Evolutionary conservation across 1,140 invertebrate species (phyloP).

Genomic region (Pogonomyrmex californicus): DNA sequence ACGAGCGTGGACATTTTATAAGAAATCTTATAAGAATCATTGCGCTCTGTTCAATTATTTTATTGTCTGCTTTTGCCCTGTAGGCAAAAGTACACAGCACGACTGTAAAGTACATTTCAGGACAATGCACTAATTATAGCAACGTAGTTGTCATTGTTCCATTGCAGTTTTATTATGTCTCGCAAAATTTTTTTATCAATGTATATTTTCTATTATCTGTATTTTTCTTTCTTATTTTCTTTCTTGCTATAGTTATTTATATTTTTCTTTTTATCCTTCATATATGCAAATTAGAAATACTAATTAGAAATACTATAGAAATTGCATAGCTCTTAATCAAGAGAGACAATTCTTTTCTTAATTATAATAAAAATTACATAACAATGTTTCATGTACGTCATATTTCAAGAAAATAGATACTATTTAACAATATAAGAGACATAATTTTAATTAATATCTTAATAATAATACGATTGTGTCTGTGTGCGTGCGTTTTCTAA

Average conservation of each 20-base stretch:
- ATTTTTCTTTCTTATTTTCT: neutral
- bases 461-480: too few species aligned
- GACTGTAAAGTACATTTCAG: conserved; percentile 18
- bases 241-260: neutral
- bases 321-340: neutral
- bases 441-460: neutral
- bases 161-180: neutral
- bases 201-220: neutral
- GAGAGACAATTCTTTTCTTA: neutral
- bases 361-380: neutral
- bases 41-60: neutral
- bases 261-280: neutral
- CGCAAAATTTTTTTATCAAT: neutral
- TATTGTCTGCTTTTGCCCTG: neutral
- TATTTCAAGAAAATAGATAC: too few species aligned
- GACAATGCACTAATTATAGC: neutral
- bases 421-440: neutral
- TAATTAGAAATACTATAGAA: neutral
- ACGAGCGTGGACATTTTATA: conserved; percentile 9
- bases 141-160: conserved; percentile 8
- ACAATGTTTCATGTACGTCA: too few species aligned
- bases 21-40: conserved; percentile 51
- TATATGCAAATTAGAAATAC: neutral
- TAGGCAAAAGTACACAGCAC: neutral
- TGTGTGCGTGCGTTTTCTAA: too few species aligned